Percentiles rank a stretch among this genome's conserved stretches.
These are phyloP conservation scores for Alethe castanea DNA, from an alignment of 2,113 vertebrate genomes.

Conservation along the genomic window DNA sequence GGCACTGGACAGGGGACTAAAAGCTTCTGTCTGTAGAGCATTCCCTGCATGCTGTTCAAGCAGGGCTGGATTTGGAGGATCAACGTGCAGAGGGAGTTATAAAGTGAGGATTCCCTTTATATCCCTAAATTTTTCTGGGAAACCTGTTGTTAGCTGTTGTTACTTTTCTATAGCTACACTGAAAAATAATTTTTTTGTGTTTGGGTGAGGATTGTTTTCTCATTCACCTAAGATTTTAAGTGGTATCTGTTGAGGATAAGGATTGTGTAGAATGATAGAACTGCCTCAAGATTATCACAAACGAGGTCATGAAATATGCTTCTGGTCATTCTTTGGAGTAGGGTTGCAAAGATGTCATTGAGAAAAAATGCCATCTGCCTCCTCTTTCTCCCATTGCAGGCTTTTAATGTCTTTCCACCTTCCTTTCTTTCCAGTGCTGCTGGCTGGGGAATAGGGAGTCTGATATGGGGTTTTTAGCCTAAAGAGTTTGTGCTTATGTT, in stretches of 20 bases:
- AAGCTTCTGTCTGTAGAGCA: slow-evolving; percentile 8
- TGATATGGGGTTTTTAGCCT: background rate
- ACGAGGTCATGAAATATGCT: background rate
- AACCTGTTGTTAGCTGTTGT: background rate
- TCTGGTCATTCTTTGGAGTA: background rate
- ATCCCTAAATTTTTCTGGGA: background rate
- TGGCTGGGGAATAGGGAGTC: background rate
- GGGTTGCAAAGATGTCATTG: background rate
- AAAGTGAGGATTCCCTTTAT: background rate
- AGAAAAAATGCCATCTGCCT: background rate
- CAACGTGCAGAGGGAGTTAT: background rate
- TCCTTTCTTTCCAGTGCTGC: background rate
- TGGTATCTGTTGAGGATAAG: background rate
- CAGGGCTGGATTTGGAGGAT: slow-evolving; percentile 17
- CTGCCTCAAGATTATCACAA: background rate
- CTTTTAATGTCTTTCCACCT: background rate
- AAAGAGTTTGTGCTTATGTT: background rate
- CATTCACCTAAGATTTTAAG: background rate
- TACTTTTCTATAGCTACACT: background rate
- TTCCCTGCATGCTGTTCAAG: slow-evolving; percentile 6
- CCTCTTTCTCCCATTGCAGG: background rate
- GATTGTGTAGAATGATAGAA: background rate
- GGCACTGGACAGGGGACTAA: background rate
- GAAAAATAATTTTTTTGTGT: background rate
- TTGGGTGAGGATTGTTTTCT: background rate